These are phyloP conservation scores for Harpalus rubripes DNA, from an alignment of 2,888 invertebrate species.

Conservation along the genomic window DNA sequence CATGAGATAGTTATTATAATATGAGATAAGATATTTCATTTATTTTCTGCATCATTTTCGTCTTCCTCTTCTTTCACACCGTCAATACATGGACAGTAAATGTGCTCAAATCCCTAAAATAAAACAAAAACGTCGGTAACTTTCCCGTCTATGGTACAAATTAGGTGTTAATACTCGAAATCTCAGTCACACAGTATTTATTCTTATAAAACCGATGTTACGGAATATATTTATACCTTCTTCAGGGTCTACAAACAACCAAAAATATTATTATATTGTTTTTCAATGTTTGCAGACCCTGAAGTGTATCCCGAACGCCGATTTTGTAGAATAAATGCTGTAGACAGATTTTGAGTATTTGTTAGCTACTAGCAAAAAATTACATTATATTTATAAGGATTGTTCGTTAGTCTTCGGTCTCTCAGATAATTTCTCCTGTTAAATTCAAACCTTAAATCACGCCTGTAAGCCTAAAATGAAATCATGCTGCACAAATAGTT, in stretches of 20 bases:
- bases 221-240: no score
- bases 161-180: no score
- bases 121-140: no score
- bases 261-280: not conserved
- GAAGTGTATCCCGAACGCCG: no score
- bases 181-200: no score
- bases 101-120: constrained; percentile 2
- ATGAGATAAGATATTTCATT: constrained; percentile 6
- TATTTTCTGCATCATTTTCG: not conserved
- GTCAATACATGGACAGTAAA: not conserved
- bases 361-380: not conserved
- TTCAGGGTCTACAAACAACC: no score
- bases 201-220: no score
- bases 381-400: constrained; percentile 51
- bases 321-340: no score
- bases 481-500: not conserved
- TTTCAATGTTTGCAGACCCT: not conserved
- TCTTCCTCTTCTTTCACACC: not conserved
- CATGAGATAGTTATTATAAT: constrained; percentile 22
- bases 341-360: not conserved
- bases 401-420: constrained; percentile 47
- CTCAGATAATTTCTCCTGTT: constrained; percentile 30
- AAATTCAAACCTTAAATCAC: not conserved
- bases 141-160: no score
- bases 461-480: constrained; percentile 32